Conservation (phyloP, 2,797 vertebrate species). For the Danio jaintianensis region DNA sequence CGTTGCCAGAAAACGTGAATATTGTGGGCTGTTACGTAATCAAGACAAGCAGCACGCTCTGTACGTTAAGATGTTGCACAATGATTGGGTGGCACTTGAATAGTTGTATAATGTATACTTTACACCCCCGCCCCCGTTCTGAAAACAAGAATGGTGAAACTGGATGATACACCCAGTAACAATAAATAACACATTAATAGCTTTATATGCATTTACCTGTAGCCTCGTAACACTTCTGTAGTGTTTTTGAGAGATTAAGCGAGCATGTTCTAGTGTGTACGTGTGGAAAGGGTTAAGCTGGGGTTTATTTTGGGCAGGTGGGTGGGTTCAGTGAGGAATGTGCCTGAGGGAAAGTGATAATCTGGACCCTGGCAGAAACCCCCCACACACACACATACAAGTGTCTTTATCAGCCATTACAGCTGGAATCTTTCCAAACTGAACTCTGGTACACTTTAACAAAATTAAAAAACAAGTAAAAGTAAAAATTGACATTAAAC, state of each 20-base stretch:
- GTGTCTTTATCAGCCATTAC: constrained; percentile 69
- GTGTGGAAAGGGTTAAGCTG: constrained; percentile 74
- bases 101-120: constrained; percentile 49
- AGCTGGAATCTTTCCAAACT: constrained; percentile 71
- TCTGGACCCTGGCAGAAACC: constrained; percentile 77
- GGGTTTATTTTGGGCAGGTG: constrained; percentile 84
- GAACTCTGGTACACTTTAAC: constrained; percentile 59
- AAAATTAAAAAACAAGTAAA: not conserved
- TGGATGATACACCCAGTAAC: constrained; percentile 1
- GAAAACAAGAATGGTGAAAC: not conserved
- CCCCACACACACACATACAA: not conserved
- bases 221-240: not conserved
- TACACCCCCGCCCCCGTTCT: not conserved
- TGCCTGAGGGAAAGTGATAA: constrained; percentile 83
- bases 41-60: constrained; percentile 62
- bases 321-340: constrained; percentile 81
- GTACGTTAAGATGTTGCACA: constrained; percentile 67
- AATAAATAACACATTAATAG: not conserved
- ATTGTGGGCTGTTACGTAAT: constrained; percentile 69
- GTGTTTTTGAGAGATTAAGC: not conserved
- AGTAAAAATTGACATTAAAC: constrained; percentile 3
- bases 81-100: constrained; percentile 50
- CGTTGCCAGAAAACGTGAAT: constrained; percentile 40
- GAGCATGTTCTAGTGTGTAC: not conserved
- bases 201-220: not conserved